phyloP scores from a whole-genome alignment of 2,113 vertebrate genomes.

The Rhineura floridana region DNA sequence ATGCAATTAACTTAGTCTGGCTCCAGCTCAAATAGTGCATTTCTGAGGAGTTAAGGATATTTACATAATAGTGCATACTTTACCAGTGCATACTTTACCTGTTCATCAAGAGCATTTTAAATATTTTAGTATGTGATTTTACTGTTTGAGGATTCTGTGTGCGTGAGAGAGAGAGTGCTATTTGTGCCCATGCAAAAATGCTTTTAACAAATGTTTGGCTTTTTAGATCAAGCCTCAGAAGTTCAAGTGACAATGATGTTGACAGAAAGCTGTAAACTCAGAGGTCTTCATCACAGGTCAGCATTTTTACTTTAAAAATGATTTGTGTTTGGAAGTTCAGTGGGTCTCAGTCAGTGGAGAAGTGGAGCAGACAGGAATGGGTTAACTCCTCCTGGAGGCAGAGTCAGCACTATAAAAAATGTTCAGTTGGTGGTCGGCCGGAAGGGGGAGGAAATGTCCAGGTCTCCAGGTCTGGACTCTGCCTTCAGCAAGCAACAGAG shows the following conservation, averaged over 20 bases:
- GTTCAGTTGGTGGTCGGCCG: too few relatives aligned
- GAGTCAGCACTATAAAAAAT: too few relatives aligned
- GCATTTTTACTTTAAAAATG: conserved; percentile 17
- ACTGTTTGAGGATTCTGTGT: neutral
- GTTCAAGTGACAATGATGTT: conserved; percentile 99
- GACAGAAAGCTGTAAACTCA: conserved; percentile 96
- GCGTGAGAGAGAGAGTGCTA: neutral
- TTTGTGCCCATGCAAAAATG: neutral
- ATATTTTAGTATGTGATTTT: neutral
- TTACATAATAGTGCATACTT: neutral
- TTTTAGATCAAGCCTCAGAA: conserved; percentile 94
- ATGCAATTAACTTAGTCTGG: neutral
- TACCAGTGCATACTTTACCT: too few relatives aligned
- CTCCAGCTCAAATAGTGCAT: neutral
- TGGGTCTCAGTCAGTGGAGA: too few relatives aligned
- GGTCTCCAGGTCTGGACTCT: too few relatives aligned
- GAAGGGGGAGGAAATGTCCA: too few relatives aligned
- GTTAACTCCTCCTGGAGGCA: too few relatives aligned
- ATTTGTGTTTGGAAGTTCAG: neutral
- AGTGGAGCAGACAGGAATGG: too few relatives aligned
- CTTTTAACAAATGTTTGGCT: neutral
- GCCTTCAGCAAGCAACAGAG: too few relatives aligned
- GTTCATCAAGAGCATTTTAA: neutral
- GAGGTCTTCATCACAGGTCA: conserved; percentile 97
- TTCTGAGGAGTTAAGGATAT: neutral